Evolutionary conservation across 2,888 invertebrate genomes (phyloP).

Genomic region (Isotomurus palustris): DNA sequence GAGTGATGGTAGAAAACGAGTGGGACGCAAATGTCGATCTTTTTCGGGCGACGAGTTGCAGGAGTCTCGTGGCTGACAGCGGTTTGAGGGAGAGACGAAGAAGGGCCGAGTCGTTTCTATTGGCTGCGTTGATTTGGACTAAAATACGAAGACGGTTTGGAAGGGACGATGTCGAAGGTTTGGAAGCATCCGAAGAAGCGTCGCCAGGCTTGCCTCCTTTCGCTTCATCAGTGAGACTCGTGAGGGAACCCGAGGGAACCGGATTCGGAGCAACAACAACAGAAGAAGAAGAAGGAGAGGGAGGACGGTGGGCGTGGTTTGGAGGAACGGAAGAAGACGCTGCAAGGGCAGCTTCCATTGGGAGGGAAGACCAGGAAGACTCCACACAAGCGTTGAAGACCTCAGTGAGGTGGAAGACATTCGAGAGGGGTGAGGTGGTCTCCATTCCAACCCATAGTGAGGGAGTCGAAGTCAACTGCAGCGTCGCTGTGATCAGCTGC

Average conservation of each 20-base stretch:
- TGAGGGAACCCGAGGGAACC: too few species aligned
- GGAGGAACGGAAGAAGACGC: slow-evolving; percentile 14
- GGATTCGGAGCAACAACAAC: too few species aligned
- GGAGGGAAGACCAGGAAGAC: slow-evolving; percentile 31
- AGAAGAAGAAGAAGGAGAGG: too few species aligned
- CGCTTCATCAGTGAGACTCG: neutral
- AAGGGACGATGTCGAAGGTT: slow-evolving; percentile 15
- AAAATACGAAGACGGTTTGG: slow-evolving; percentile 28
- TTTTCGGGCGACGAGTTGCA: slow-evolving; percentile 54
- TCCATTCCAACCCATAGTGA: slow-evolving; percentile 25
- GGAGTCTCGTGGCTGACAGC: slow-evolving; percentile 66
- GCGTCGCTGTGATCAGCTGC: slow-evolving; percentile 27
- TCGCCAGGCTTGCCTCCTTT: neutral
- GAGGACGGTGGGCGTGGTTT: too few species aligned
- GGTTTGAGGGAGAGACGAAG: slow-evolving; percentile 65
- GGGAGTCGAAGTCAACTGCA: slow-evolving; percentile 32
- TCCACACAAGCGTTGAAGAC: slow-evolving; percentile 42
- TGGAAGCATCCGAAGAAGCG: neutral
- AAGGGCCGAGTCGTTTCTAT: slow-evolving; percentile 55
- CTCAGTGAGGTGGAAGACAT: slow-evolving; percentile 39
- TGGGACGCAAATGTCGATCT: slow-evolving; percentile 30
- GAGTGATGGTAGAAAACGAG: slow-evolving; percentile 21
- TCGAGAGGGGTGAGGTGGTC: slow-evolving; percentile 15
- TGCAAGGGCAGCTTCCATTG: slow-evolving; percentile 24
- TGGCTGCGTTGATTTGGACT: slow-evolving; percentile 41